Evolutionary conservation across 2,888 invertebrate species (phyloP), one percentile per base, ranked within the genome.

Genomic region (Dinocampus coccinellae): DNA sequence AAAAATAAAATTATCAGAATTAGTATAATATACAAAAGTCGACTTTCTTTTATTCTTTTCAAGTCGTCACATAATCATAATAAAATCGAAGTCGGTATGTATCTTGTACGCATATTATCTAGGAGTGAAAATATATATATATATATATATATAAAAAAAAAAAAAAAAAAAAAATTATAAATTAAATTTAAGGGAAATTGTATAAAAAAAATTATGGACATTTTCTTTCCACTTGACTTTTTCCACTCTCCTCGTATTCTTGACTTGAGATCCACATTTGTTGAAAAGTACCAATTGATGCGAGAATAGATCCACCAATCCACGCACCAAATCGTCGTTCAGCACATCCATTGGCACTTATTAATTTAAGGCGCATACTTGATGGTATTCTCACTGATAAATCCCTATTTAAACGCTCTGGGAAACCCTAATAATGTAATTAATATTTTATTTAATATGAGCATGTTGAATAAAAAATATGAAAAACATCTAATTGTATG

Each of bases 181-280:
- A 29, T 29, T 29, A 29, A 29, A 29, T 29, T 29, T 29, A 29
- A 4, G 3, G 3, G 7, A 29, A 4, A 7, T 29, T 29, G 29
- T 4, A 29, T 4, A 29, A 7, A 4, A 29, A 29, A 29, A 29
- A 75, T 89, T 92, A 95, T 69, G 95, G 95, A 81, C 95, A 96
- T 88, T 99, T 99, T 83, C 98, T 91, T 84, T 99, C 99, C 55
- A 99, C 95, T 89, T 98, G 98, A 47, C 94, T 93, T 85, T 98
- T 98, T 26, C 99, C 99, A 0, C 95, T 95, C 85, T 99, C 99
- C 83, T 99, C 98, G 87, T 99, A 99, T 88, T 99, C 99, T 87
- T 98, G 98, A 80, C 97, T 97, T 0, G 98, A 98, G 80, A 99
- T 97, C 99, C 99, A 99, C 97, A 99, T 98, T 89, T 99, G 99